Conservation (phyloP, 2,797 vertebrate species). For the Microcaecilia unicolor region DNA sequence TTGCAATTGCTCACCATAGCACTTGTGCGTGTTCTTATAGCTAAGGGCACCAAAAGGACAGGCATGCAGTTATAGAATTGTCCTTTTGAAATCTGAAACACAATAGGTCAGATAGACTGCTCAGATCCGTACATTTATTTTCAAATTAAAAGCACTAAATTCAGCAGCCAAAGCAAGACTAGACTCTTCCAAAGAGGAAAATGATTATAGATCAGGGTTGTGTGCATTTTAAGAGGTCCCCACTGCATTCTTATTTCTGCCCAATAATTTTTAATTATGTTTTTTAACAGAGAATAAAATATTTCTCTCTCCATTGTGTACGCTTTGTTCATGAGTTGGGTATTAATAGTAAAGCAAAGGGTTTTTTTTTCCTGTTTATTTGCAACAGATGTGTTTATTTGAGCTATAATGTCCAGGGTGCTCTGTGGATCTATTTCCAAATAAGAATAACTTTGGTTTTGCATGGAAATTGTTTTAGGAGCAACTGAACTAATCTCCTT, state of each 20-base stretch:
- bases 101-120: too few relatives aligned
- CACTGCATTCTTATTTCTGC: slow-evolving; percentile 24
- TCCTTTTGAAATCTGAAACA: too few relatives aligned
- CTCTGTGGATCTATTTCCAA: slow-evolving; percentile 29
- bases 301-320: slow-evolving; percentile 34
- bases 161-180: slow-evolving; percentile 11
- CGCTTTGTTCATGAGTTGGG: slow-evolving; percentile 38
- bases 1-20: too few relatives aligned
- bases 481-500: slow-evolving; percentile 26
- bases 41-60: too few relatives aligned
- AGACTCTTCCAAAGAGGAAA: neutral
- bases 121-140: too few relatives aligned
- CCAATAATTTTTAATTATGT: slow-evolving; percentile 44
- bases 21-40: too few relatives aligned
- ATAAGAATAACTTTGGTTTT: slow-evolving; percentile 24
- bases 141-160: too few relatives aligned
- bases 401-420: slow-evolving; percentile 25
- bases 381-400: slow-evolving; percentile 39
- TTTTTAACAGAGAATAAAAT: slow-evolving; percentile 44
- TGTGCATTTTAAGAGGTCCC: slow-evolving; percentile 26
- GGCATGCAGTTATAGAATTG: too few relatives aligned
- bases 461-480: slow-evolving; percentile 31
- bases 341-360: slow-evolving; percentile 38
- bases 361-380: slow-evolving; percentile 44
- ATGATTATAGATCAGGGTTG: too few relatives aligned